Conservation (phyloP, 92 coral and sea anemone species). For the Phenganax subtilis region DNA sequence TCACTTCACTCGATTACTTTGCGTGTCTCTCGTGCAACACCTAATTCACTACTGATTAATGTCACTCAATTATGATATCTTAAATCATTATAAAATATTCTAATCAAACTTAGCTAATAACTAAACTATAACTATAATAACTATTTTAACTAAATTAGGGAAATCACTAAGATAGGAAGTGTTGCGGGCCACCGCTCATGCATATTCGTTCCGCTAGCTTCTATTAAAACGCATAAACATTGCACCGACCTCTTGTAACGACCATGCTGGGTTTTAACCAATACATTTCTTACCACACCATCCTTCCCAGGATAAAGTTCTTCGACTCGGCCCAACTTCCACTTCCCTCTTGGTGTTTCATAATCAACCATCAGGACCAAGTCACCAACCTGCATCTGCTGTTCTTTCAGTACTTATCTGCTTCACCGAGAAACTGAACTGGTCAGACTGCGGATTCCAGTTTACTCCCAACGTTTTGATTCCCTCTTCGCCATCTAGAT, state of each 20-base stretch:
- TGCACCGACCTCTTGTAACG: conserved; percentile 42
- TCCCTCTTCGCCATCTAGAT: conserved; percentile 44
- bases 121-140: too few relatives aligned
- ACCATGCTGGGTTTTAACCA: conserved; percentile 40
- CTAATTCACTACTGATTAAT: too few relatives aligned
- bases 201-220: too few relatives aligned
- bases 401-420: conserved; percentile 18
- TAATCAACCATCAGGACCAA: conserved; percentile 45
- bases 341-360: conserved; percentile 40
- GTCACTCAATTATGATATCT: too few relatives aligned
- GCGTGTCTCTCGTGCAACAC: too few relatives aligned
- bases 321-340: conserved; percentile 38
- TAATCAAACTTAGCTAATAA: too few relatives aligned
- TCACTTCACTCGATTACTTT: too few relatives aligned
- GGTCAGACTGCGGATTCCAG: conserved; percentile 44
- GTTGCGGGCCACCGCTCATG: too few relatives aligned
- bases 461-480: conserved; percentile 32
- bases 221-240: not conserved
- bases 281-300: conserved; percentile 43
- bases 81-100: too few relatives aligned
- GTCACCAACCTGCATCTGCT: conserved; percentile 45
- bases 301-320: conserved; percentile 38
- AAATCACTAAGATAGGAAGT: too few relatives aligned
- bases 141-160: too few relatives aligned
- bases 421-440: conserved; percentile 34